These are phyloP conservation scores for Nothobranchius furzeri DNA, from an alignment of 2,113 vertebrate genomes.

Conservation along the genomic window DNA sequence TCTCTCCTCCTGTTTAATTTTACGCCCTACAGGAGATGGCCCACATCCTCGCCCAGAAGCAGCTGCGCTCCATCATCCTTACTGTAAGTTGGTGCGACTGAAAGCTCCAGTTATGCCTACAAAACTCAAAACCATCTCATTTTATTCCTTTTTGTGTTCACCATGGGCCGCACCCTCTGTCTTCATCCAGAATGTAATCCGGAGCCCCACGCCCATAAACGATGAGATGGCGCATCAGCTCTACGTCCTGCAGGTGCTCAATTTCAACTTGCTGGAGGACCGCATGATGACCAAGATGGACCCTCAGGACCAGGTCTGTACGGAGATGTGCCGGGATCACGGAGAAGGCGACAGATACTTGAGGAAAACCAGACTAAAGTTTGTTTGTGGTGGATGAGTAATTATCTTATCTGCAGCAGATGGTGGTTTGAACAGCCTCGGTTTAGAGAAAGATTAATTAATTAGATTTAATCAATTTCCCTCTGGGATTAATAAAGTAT, in stretches of 20 bases:
- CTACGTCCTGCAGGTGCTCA: conserved; percentile 97
- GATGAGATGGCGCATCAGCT: conserved; percentile 99
- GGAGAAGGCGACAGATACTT: background rate
- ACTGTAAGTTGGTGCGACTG: conserved; percentile 82
- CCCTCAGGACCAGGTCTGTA: conserved; percentile 94
- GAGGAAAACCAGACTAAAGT: background rate
- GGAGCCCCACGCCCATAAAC: conserved; percentile 89
- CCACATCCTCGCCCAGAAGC: conserved; percentile 96
- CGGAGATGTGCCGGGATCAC: background rate
- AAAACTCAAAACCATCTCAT: conserved; percentile 4
- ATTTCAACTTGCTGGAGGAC: conserved; percentile 96
- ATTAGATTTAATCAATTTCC: no score
- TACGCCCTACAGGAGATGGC: conserved; percentile 89
- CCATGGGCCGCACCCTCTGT: no score
- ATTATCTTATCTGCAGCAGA: no score
- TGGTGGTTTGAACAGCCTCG: no score
- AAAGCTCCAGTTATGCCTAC: conserved; percentile 23
- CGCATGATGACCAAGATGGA: conserved; percentile 99
- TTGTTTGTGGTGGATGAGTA: no score
- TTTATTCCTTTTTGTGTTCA: no score
- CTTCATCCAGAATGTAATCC: conserved; percentile 88
- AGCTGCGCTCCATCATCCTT: conserved; percentile 94
- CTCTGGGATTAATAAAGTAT: no score
- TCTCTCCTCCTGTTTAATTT: conserved; percentile 10
- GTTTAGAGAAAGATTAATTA: no score